These are phyloP conservation scores for Sylvietta virens DNA, from an alignment of 2,113 vertebrate genomes.

Conservation along the genomic window DNA sequence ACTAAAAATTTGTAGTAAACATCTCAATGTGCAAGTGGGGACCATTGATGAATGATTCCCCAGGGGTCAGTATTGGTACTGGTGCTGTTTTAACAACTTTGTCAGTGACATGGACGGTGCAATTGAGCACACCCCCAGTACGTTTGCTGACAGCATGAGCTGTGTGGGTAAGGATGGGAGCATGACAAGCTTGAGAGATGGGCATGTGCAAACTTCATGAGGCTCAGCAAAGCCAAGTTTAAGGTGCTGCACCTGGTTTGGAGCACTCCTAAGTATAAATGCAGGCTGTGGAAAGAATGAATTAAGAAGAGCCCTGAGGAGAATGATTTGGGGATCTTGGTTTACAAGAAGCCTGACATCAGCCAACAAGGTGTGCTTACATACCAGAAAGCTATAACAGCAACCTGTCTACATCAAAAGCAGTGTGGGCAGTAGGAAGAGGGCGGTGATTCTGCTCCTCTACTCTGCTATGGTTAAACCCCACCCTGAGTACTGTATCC, in stretches of 20 bases:
- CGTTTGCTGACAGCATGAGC: fast-evolving
- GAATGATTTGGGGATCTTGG: neutral
- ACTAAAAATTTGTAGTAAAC: neutral
- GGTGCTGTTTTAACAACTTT: neutral
- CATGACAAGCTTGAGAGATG: neutral
- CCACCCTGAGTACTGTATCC: too few species aligned
- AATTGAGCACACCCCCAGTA: neutral
- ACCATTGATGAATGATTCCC: too few species aligned
- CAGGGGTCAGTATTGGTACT: neutral
- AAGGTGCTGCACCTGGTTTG: neutral
- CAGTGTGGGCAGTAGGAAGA: neutral
- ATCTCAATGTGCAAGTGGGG: too few species aligned
- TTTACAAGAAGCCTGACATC: neutral
- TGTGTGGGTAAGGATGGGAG: neutral
- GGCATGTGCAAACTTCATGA: neutral
- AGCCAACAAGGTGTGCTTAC: fast-evolving
- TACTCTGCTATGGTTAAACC: neutral
- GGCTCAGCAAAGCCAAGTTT: neutral
- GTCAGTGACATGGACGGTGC: neutral
- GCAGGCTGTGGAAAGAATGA: neutral
- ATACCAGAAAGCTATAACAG: neutral
- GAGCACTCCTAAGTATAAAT: neutral
- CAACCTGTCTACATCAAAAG: neutral
- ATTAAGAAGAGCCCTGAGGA: neutral
- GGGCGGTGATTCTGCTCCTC: neutral